These are phyloP conservation scores for Momotus momota DNA, from an alignment of 2,797 vertebrate genomes.

Conservation along the genomic window DNA sequence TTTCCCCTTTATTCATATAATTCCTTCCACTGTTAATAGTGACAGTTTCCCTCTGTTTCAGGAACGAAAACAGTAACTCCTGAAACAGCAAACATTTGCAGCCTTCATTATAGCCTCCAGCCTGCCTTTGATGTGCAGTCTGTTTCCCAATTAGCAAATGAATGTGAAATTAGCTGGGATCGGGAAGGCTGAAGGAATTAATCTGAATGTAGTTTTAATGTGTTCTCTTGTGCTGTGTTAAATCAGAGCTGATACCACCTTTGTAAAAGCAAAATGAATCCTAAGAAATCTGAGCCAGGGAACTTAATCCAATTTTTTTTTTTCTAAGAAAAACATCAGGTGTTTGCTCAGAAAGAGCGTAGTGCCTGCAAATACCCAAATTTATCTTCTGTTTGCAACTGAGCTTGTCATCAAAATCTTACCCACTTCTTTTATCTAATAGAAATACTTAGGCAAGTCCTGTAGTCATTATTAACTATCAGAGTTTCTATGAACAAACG, in stretches of 20 bases:
- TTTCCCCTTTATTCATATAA: not conserved
- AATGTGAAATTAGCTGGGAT: not conserved
- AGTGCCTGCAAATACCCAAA: not conserved
- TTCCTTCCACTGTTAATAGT: not conserved
- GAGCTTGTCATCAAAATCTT: not conserved
- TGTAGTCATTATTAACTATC: not conserved
- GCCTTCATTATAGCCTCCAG: not conserved
- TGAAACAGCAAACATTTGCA: constrained; percentile 10
- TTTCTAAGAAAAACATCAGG: not conserved
- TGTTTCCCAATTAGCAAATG: constrained; percentile 11
- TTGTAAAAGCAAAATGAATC: not conserved
- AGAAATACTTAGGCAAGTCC: not conserved
- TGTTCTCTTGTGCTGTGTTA: not conserved
- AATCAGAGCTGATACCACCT: not conserved
- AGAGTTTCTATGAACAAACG: not conserved
- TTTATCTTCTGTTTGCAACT: not conserved
- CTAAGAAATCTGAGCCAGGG: not conserved
- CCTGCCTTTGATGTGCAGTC: not conserved
- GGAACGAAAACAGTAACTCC: constrained; percentile 4
- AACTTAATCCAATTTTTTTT: not conserved
- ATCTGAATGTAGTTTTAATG: not conserved
- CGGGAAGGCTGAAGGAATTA: not conserved
- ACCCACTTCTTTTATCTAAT: not conserved
- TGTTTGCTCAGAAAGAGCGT: not conserved
- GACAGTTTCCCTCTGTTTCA: not conserved